Evolutionary conservation across 2,797 vertebrate species (phyloP), one percentile per base, ranked within the genome.

Genomic region (Smutsia temminckii): DNA sequence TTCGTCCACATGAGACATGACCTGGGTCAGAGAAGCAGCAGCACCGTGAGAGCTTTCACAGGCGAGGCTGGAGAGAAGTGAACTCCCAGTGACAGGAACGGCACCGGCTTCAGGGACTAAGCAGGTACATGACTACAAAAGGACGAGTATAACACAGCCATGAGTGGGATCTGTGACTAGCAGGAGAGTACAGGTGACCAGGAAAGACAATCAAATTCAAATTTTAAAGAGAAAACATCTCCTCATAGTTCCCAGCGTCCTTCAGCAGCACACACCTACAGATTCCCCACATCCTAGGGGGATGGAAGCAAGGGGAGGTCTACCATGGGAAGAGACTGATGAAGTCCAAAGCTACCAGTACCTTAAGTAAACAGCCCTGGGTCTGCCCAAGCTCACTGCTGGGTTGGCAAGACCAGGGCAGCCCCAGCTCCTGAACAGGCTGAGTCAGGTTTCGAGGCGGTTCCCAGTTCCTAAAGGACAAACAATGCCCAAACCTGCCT

Each of bases 1-100:
- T 96, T 96, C 94, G 40, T 98, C 98, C 4, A 98, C 71, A 71
- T 99, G 98, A 96, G 99, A 98, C 99, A 99, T 99, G 96, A 37
- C 95, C 97, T 97, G 94, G n/a, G 34, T 61, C 75, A 77, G 34
- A 81, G 34, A 55, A 88, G 57, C 91, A 49, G 71, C 5, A 32
- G 40, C 3, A 59, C 51, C n/a, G 72, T 69, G 53, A 93, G 77
- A 74, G 81, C 63, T 25, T 37, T 17, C 63, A 49, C 63, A 42
- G 63, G 53, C 1, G 29, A 83, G 63, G 46, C 27, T 51, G 63
- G 4, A 0, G 51, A 83, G 71, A 34, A 57, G 29, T 46, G 63
- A 74, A 49, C 42, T 46, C 40, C 37, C 42, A 23, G 34, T 9
- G 37, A 68, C 46, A 66, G 27, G 80, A 37, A 64, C 34, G 53